A percentile compares a stretch with the other conserved stretches of the same genome.
phyloP scores from a whole-genome alignment of 1,140 invertebrate genomes.

The Drosophila yakuba region DNA sequence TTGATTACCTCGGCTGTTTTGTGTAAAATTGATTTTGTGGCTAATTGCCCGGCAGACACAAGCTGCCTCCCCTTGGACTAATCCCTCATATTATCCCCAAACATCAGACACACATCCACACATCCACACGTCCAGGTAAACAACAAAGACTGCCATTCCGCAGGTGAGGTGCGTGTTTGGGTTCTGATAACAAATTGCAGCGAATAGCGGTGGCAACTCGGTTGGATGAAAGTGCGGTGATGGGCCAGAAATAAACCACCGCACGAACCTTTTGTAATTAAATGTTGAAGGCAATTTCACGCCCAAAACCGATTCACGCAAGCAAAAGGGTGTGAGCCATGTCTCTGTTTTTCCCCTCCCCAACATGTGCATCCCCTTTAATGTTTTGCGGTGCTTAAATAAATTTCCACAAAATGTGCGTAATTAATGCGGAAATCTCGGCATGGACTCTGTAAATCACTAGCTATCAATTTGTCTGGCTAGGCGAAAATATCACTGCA shows the following conservation, averaged over 20 bases:
- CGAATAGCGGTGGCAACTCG: slow-evolving; percentile 4
- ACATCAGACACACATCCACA: background rate
- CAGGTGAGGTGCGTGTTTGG: slow-evolving; percentile 47
- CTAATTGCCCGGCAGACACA: slow-evolving; percentile 37
- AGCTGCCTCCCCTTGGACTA: slow-evolving; percentile 10
- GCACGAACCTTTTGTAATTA: slow-evolving; percentile 69
- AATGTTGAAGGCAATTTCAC: slow-evolving; percentile 64
- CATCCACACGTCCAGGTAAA: slow-evolving; percentile 17
- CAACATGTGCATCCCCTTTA: slow-evolving; percentile 9
- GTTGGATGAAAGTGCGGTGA: slow-evolving; percentile 25
- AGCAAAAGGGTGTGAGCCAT: slow-evolving; percentile 7
- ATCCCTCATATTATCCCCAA: slow-evolving; percentile 39
- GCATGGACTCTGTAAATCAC: slow-evolving; percentile 55
- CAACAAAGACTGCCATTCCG: slow-evolving; percentile 32
- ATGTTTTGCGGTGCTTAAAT: slow-evolving; percentile 52
- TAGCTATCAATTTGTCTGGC: slow-evolving; percentile 29
- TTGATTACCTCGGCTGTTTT: slow-evolving; percentile 29
- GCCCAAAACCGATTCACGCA: slow-evolving; percentile 35
- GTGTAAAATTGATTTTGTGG: slow-evolving; percentile 46
- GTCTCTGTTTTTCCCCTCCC: background rate
- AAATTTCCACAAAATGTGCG: slow-evolving; percentile 73
- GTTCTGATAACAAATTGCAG: slow-evolving; percentile 56
- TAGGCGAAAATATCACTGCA: background rate
- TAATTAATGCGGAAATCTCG: slow-evolving; percentile 69
- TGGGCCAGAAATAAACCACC: slow-evolving; percentile 55